Evolutionary conservation across 2,113 vertebrate species (phyloP), one percentile per base, ranked within the genome.

Genomic region (Pleuronectes platessa): DNA sequence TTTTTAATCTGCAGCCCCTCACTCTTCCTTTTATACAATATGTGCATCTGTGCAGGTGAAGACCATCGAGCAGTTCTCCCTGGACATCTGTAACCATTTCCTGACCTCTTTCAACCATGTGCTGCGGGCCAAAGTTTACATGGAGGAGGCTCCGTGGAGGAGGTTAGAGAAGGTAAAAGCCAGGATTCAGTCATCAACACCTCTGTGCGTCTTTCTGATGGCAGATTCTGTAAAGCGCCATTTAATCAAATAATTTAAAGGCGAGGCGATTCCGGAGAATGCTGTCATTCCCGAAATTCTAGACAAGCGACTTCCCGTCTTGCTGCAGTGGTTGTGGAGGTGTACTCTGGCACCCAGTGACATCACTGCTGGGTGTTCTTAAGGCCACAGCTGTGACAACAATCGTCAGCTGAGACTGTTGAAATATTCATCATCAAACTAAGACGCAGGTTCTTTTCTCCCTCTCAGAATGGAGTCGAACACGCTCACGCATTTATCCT

Each of bases 131-230:
- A 96, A 93, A 81, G 86, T 95, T 62, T 92, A 93, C 63, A 88
- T 97, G 84, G 94, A 96, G 74, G 95, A 97, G 90, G 94, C 90
- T 42, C 96, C 96, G 3, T 98, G 97, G 96, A 96, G 84, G 87
- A 93, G 94, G 70, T 80, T 97, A 56, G 91, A 96, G 12, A 95
- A 97, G 96, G 96, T 98, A 94, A 74, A 62, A 21, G 3, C 4
- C 24, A 20, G 11, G 10, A 42, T 42, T 11, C 40, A 42, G 40
- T 13, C 40, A 13, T 42, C 12, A 42, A 2, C 4, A 51, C 47
- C 5, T 51, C 0, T 49, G 47, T 49, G 45, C 45, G 1, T 20
- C 26, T 70, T 53, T 61, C 55, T 12, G 26, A 15, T 18, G 14
- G 20, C 4, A 61, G 3, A 40, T 27, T 7, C 1, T 35, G 18